phyloP scores from a whole-genome alignment of 1,140 invertebrate species.

The Brachionus koreanus region DNA sequence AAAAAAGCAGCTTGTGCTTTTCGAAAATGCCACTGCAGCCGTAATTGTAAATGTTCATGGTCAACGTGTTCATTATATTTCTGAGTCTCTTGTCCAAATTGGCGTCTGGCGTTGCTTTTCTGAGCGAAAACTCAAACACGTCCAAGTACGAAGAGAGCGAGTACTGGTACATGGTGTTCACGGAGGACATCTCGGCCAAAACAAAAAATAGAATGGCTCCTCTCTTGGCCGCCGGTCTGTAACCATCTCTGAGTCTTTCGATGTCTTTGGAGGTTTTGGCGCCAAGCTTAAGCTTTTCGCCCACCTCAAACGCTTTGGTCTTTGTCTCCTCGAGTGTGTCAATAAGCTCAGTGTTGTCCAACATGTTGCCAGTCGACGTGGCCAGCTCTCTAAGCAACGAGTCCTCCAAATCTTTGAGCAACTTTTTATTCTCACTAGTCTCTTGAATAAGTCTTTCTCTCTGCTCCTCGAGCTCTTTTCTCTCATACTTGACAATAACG shows the following conservation, averaged over 20 bases:
- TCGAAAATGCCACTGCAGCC: slow-evolving; percentile 86
- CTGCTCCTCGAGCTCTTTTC: slow-evolving; percentile 60
- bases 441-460: slow-evolving; percentile 73
- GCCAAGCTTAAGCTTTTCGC: slow-evolving; percentile 60
- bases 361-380: slow-evolving; percentile 78
- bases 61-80: slow-evolving; percentile 78
- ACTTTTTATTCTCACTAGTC: slow-evolving; percentile 75
- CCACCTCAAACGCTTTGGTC: slow-evolving; percentile 69
- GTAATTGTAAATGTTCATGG: slow-evolving; percentile 79
- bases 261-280: slow-evolving; percentile 71
- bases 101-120: slow-evolving; percentile 72
- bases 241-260: slow-evolving; percentile 73
- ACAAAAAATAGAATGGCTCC: slow-evolving; percentile 85
- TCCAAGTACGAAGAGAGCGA: slow-evolving; percentile 71
- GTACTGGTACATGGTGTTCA: slow-evolving; percentile 87
- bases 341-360: slow-evolving; percentile 80
- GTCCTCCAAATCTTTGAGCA: slow-evolving; percentile 75
- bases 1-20: slow-evolving; percentile 79
- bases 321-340: slow-evolving; percentile 82
- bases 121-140: slow-evolving; percentile 73
- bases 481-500: slow-evolving; percentile 75
- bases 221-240: slow-evolving; percentile 72
- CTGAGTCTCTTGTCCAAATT: slow-evolving; percentile 67
- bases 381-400: slow-evolving; percentile 74
- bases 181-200: slow-evolving; percentile 74